Base-by-base conservation (phyloP, 2,113 vertebrate species). In the Nerophis ophidion region DNA sequence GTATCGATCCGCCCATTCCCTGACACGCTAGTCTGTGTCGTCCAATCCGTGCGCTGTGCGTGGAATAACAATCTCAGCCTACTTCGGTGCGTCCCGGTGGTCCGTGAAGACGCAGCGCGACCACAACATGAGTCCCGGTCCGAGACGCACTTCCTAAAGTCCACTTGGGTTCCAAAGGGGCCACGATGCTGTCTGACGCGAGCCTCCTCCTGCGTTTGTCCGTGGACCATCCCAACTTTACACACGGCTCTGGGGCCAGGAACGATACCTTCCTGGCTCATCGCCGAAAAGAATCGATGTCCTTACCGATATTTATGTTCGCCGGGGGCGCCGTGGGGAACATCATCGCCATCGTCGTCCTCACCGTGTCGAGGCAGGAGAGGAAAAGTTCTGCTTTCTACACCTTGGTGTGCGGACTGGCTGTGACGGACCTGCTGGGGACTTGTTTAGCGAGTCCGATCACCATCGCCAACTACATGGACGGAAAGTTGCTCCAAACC, bases 301-400 rank as follows among this genome's bases (percentile, higher is more conserved):
- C 90, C 54, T 89, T 96, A 40, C 97, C 97, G 0, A 88, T 92
- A 0, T 76, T 97, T 34, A 99, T 98, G 97, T 99, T 99, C 65
- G 92, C 92, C 17, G 94, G 95, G 1, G 97, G 97, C 0, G 95
- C 98, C 52, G 83, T 96, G 62, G 95, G 97, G 48, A 99, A 99
- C 81, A 75, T 95, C 59, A 92, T 93, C 12, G 97, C 97, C 54
- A 95, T 98, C 57, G 88, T 95, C 8, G 96, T 96, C 10, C 91
- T 99, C 4, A 95, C 94, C 60, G 92, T 93, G 19, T 95, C 95
- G 0, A 74, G 91, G 16, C 93, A 92, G 70, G 91, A 94, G 81
- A 92, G 92, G 63, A 97, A 96, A 62, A 93, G 95, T 61, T 97
- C 92, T 0, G 95, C 96, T 1, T 99, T 99, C 84, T 99, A 95